Percentiles rank a stretch among this genome's conserved stretches.
phyloP scores from a whole-genome alignment of 2,113 vertebrate genomes.

The Eulemur macaco region DNA sequence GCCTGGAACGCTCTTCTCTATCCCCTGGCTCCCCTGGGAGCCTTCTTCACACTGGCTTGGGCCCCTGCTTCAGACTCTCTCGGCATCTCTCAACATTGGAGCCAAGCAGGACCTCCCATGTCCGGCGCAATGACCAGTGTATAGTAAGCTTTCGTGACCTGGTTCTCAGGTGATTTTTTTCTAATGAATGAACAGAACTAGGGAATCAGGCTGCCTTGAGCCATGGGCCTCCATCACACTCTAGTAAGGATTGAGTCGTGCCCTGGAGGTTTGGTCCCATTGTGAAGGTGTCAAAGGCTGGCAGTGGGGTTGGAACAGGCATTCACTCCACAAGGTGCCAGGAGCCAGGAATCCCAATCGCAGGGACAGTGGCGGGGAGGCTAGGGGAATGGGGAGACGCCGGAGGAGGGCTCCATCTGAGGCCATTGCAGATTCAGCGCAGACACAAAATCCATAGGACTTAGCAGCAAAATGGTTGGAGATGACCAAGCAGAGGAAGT shows the following conservation, averaged over 20 bases:
- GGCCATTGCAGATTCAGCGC: background rate
- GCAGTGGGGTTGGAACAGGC: background rate
- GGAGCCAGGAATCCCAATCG: background rate
- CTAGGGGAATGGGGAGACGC: background rate
- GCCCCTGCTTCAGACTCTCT: background rate
- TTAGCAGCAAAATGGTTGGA: background rate
- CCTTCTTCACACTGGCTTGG: background rate
- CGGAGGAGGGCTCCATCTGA: background rate
- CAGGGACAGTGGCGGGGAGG: too few relatives aligned
- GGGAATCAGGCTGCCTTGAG: background rate
- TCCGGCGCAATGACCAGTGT: background rate
- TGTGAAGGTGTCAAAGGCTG: background rate
- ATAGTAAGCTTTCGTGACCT: background rate
- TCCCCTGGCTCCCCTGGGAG: background rate
- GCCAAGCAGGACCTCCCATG: background rate
- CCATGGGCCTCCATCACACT: background rate
- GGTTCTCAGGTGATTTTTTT: background rate
- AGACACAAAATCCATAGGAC: background rate
- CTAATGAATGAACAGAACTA: background rate
- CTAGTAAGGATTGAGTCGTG: background rate
- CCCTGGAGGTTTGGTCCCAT: background rate
- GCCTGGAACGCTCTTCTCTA: background rate
- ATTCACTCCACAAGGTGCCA: background rate
- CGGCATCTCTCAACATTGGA: background rate
- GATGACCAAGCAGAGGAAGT: background rate